Base-by-base conservation (phyloP, 2,113 vertebrate genomes). In the Amblyopsis rosae region DNA sequence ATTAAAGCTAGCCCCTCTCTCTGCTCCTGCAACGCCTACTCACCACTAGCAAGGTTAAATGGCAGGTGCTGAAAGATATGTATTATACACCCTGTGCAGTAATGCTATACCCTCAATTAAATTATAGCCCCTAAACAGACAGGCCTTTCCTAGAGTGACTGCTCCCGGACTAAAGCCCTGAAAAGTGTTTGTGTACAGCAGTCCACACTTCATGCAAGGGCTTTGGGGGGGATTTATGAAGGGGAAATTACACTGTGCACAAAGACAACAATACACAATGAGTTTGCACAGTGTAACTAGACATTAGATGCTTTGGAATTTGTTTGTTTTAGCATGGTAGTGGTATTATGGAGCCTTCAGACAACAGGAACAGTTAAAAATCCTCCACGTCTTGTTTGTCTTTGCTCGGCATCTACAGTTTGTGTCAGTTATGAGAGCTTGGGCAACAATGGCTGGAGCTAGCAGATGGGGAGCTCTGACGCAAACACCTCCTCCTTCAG, bases 91-190 rank as follows among this genome's bases (percentile, higher is more conserved):
- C 80, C 87, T 86, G 83, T 79, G 84, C 85, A 76, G 76, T 77
- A 85, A 85, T 82, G 84, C 81, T 92, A 90, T 91, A 91, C 90
- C 89, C 80, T 87, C 90, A 88, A 89, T 91, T 90, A 82, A 92
- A 89, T 87, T 79, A 89, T 67, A 88, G 70, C 81, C 77, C 82
- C 77, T 49, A 77, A 89, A 83, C 79, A 91, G 73, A 86, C 77
- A 71, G 73, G 76, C 79, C 76, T 73, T 84, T 86, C 79, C 82
- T 75, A 76, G 77, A 51, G 71, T 58, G 45, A 79, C 74, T 46
- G 72, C 80, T 80, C 75, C 19, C 12, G 80, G 81, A 77, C 71
- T 69, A 70, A 86, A 83, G 79, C 84, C 68, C 68, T 65, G 75
- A 66, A 74, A 83, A 71, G 77, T 85, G 82, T 89, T 87, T 76